Evolutionary conservation across 1,140 invertebrate genomes (phyloP), one percentile per base, ranked within the genome.

Genomic region (Coptotermes formosanus): DNA sequence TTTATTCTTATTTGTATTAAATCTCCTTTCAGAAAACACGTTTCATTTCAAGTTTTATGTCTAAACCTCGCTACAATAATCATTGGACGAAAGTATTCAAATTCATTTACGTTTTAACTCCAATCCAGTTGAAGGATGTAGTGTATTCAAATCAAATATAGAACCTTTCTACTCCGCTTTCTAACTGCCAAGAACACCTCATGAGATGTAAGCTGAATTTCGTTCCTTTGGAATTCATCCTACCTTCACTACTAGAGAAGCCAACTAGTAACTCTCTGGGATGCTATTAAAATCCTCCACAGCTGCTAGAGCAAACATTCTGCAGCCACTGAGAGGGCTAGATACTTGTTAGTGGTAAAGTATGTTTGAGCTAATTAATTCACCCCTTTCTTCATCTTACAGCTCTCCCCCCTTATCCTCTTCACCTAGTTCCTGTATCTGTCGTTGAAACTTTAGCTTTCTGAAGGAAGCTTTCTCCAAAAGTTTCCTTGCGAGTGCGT

Each of bases 341-440:
- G 64, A 75, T 75, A 75, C 64, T 75, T 75, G 64, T 75, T 75
- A 75, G 25, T 25, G n/a, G 25, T 30, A 14, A 75, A 75, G 64
- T 75, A 75, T 75, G 64, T 75, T n/a, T 9, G 25, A n/a, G 64
- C 64, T 75, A 75, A 75, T 75, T 75, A 75, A 75, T 75, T 75
- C 64, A 75, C 64, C 64, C 64, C 25, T 55, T 55, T 55, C 52
- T 55, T 55, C 52, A 75, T 75, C 64, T 75, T 75, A 75, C 7
- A 75, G 64, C 64, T n/a, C 64, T 8, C 25, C 19, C 19, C 64
- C 8, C 64, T n/a, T 25, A 75, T 30, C n/a, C n/a, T 75, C 64
- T 75, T 75, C 64, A 75, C 64, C 64, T 75, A 75, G 64, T 75
- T 75, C 64, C 64, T 75, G 64, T 75, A 75, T 75, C n/a, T 75